Percentiles rank a stretch among this genome's conserved stretches.
These are phyloP conservation scores for Dendrocincla fuliginosa DNA, from an alignment of 2,797 vertebrate species.

Conservation along the genomic window DNA sequence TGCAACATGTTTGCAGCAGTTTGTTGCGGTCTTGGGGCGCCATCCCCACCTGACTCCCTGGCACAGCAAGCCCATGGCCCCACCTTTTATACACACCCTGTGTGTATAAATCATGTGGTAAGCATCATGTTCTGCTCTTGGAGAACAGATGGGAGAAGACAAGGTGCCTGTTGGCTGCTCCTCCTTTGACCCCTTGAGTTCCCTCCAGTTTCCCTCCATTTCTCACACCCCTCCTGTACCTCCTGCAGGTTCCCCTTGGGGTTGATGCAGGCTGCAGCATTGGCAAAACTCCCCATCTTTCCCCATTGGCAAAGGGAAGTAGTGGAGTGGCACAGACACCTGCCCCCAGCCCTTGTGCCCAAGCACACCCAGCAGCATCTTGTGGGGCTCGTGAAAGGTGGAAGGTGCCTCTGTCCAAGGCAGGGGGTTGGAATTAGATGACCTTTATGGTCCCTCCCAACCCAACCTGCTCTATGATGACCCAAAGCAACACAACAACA, in stretches of 20 bases:
- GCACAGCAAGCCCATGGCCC: rapidly evolving
- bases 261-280: background rate
- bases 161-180: background rate
- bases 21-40: no score
- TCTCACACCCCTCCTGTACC: background rate
- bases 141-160: background rate
- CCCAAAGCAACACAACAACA: background rate
- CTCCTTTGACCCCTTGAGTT: background rate
- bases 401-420: background rate
- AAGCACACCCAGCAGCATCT: background rate
- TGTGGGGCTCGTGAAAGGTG: background rate
- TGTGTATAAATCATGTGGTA: background rate
- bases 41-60: rapidly evolving
- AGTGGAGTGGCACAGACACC: background rate
- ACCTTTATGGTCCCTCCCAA: background rate
- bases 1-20: background rate
- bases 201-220: background rate
- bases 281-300: background rate
- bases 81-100: no score
- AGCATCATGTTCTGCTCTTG: background rate
- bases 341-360: rapidly evolving
- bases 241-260: background rate
- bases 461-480: background rate
- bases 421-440: background rate
- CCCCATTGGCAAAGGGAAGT: background rate